phyloP scores from a whole-genome alignment of 2,797 vertebrate genomes.

The Cyprinella venusta region DNA sequence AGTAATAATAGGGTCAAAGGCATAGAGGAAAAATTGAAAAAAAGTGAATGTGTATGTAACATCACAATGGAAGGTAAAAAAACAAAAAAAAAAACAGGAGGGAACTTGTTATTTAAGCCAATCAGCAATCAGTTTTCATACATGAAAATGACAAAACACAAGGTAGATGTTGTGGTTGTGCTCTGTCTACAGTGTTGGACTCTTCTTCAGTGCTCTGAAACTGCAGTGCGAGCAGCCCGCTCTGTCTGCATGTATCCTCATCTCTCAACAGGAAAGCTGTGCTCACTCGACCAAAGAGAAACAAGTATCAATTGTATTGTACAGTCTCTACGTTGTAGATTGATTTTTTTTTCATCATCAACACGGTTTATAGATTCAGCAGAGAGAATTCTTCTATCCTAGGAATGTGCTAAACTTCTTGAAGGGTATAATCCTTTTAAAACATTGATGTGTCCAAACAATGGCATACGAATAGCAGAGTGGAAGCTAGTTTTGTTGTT shows the following conservation, averaged over 20 bases:
- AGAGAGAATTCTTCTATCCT: not conserved
- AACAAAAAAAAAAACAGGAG: not conserved
- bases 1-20: not conserved
- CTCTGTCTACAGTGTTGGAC: conserved; percentile 25
- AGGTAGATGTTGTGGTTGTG: not conserved
- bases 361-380: conserved; percentile 11
- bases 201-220: conserved; percentile 42
- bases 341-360: conserved; percentile 10
- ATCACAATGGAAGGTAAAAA: not conserved
- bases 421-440: not conserved
- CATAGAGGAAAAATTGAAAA: not conserved
- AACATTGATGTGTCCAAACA: not conserved
- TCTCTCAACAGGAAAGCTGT: conserved; percentile 47
- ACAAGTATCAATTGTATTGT: conserved; percentile 34
- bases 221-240: conserved; percentile 25
- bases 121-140: not conserved
- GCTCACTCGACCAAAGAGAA: conserved; percentile 33
- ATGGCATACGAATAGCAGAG: not conserved
- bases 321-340: conserved; percentile 4
- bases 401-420: not conserved
- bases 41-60: not conserved
- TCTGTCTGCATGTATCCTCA: conserved; percentile 40
- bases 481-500: not conserved
- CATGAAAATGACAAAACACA: conserved; percentile 1
- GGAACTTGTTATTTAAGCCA: not conserved